A percentile compares a stretch with the other conserved stretches of the same genome.
Conservation (phyloP, 2,797 vertebrate species). For the Hipposideros larvatus region DNA sequence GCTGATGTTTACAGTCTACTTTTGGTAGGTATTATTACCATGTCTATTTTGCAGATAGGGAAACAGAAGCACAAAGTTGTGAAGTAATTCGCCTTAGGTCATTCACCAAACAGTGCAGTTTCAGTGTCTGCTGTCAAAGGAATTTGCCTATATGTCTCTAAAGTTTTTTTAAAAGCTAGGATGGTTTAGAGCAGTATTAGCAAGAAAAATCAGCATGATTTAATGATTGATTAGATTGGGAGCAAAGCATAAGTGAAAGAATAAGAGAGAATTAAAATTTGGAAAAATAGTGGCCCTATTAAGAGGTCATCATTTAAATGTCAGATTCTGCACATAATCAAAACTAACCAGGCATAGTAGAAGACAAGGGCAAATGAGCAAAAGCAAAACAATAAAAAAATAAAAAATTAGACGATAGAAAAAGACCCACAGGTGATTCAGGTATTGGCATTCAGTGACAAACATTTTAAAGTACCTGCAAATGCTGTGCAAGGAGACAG, state of each 20-base stretch:
- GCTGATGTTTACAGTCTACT: not conserved
- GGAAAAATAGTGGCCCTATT: not conserved
- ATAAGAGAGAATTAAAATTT: slow-evolving; percentile 7
- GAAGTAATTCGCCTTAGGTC: not conserved
- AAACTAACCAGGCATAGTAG: not conserved
- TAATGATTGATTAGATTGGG: not conserved
- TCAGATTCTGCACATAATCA: not conserved
- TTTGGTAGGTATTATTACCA: not conserved
- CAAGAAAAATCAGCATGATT: not conserved
- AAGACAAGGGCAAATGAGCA: not conserved
- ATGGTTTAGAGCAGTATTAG: not conserved
- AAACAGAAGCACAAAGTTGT: not conserved
- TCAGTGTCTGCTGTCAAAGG: not conserved
- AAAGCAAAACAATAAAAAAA: slow-evolving; percentile 44
- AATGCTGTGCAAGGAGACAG: not conserved
- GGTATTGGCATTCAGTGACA: not conserved
- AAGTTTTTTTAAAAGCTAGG: not conserved
- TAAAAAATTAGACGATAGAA: not conserved
- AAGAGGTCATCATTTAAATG: not conserved
- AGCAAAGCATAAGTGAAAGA: not conserved
- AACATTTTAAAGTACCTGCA: slow-evolving; percentile 5
- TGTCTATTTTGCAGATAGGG: not conserved
- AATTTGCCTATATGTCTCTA: not conserved
- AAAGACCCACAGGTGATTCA: not conserved
- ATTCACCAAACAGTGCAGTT: not conserved